Evolutionary conservation across 2,113 vertebrate genomes (phyloP), one percentile per base, ranked within the genome.

Genomic region (Ploceus nigricollis): DNA sequence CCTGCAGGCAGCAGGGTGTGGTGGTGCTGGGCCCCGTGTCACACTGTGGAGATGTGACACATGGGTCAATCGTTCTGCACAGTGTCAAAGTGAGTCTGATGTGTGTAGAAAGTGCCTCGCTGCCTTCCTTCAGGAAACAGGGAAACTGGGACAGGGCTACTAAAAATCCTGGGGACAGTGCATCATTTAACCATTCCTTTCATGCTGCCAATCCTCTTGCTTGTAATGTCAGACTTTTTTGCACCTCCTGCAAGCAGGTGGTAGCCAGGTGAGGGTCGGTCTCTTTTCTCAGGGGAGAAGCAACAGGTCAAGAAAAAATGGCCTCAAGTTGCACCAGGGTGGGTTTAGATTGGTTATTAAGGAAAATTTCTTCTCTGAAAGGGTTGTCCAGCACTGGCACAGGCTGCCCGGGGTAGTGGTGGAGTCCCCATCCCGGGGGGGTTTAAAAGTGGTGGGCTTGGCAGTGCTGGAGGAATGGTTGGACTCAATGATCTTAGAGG

Each of bases 231-330:
- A 30, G 14, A 27, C 1, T 3, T 35, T 42, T 69, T 7, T 54
- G 24, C 40, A 44, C 42, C 42, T 44, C 56, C 45, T 22, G 44
- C 20, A 61, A 54, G 47, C 22, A 33, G 15, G 15, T 33, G 48
- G n/a, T 0, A 40, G 21, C 30, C 54, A 40, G 20, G 28, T 57
- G 28, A 7, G 30, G 10, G 19, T 17, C 0, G 0, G 27, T 23
- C 44, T 57, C 37, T 57, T 57, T 48, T 72, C 27, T 42, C 31
- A 23, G 50, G 25, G 28, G 12, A 19, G 13, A 53, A 60, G 24
- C 39, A 68, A 35, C 7, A 61, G 30, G 6, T 42, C 13, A 10
- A 28, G n/a, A 56, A 27, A 20, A 58, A 66, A 54, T 1, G 3
- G 35, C 22, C 47, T 48, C 27, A 37, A 11, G 35, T 11, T 54